A percentile compares a stretch with the other conserved stretches of the same genome.
Evolutionary conservation across 92 coral and sea anemone species (phyloP).

Genomic region (Plumapathes pennacea): DNA sequence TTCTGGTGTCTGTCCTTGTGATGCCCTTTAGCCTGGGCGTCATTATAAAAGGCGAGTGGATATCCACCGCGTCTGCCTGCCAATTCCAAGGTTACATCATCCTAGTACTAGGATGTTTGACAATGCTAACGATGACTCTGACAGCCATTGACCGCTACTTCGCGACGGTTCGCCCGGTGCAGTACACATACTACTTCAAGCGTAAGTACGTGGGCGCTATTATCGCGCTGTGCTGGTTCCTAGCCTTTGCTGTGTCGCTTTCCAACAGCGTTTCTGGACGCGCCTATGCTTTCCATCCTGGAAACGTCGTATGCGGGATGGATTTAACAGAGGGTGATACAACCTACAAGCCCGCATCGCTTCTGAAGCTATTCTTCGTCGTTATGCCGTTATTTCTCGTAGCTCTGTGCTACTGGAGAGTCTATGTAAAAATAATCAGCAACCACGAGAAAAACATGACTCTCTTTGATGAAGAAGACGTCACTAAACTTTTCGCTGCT

Average conservation of each 20-base stretch:
- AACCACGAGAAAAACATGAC: not conserved
- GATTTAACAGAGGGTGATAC: conserved; percentile 12
- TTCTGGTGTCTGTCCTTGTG: conserved; percentile 2
- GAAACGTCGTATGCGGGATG: conserved; percentile 23
- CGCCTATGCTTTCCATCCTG: conserved; percentile 29
- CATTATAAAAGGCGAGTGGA: conserved; percentile 32
- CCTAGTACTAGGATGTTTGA: conserved; percentile 3
- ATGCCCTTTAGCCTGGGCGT: conserved; percentile 18
- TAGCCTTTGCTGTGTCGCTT: conserved; percentile 21
- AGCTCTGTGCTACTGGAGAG: conserved; percentile 16
- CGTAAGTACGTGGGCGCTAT: conserved; percentile 5
- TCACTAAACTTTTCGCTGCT: conserved; percentile 31
- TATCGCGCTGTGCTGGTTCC: conserved; percentile 26
- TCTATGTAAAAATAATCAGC: not conserved
- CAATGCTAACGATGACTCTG: conserved; percentile 9
- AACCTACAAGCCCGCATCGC: conserved; percentile 13
- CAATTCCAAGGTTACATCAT: conserved; percentile 31
- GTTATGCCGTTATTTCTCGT: conserved; percentile 15
- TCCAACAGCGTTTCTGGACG: conserved; percentile 2
- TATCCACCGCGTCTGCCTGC: conserved; percentile 1
- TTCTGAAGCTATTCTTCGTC: conserved; percentile 4
- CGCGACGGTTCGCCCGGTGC: conserved; percentile 7
- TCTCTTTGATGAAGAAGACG: conserved; percentile 32
- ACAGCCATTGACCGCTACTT: conserved; percentile 24
- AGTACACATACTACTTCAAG: conserved; percentile 9